Conservation (phyloP, 2,888 invertebrate species). For the Hypolimnas misippus region DNA sequence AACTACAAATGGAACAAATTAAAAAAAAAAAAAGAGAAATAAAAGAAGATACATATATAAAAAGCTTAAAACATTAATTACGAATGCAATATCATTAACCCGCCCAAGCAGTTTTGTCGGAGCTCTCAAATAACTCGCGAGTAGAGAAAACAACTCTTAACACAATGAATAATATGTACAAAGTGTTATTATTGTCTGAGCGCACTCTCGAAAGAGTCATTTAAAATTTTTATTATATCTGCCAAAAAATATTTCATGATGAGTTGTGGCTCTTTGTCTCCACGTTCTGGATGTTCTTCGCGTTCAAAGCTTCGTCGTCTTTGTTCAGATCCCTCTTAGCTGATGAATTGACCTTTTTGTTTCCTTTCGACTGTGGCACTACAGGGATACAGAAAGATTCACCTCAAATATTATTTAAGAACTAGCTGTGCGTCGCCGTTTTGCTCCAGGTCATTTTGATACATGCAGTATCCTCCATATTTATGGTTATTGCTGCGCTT, state of each 20-base stretch:
- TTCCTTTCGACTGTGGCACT: slow-evolving; percentile 26
- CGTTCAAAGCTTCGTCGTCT: slow-evolving; percentile 26
- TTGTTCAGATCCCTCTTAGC: slow-evolving; percentile 27
- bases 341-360: slow-evolving; percentile 31
- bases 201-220: slow-evolving; percentile 36
- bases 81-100: slow-evolving; percentile 14
- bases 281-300: slow-evolving; percentile 26
- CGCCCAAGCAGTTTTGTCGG: slow-evolving; percentile 6
- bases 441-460: no score
- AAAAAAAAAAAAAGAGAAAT: not conserved
- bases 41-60: not conserved
- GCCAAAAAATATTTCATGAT: slow-evolving; percentile 40
- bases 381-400: slow-evolving; percentile 10
- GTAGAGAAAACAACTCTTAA: slow-evolving; percentile 21
- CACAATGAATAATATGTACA: slow-evolving; percentile 35
- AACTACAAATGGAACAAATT: not conserved
- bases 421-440: no score
- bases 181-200: slow-evolving; percentile 33
- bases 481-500: no score
- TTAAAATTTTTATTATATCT: slow-evolving; percentile 38
- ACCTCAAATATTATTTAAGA: not conserved
- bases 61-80: slow-evolving; percentile 8
- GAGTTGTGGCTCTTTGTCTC: slow-evolving; percentile 38
- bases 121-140: slow-evolving; percentile 25
- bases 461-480: no score